Conservation (phyloP, 2,888 invertebrate genomes). For the Xestobium rufovillosum region DNA sequence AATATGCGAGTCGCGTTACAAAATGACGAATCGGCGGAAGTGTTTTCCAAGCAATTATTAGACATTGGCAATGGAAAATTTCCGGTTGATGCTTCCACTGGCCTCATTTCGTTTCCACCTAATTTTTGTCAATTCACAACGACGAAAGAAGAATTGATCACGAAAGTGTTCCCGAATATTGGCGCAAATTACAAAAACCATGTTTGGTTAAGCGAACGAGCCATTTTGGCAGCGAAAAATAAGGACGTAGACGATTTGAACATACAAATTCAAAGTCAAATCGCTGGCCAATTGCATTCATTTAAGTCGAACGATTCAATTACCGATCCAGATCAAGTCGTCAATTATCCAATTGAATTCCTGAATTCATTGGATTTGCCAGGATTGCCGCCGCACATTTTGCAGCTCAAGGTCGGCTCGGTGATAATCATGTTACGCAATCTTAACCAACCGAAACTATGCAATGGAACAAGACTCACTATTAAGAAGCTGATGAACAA, state of each 20-base stretch:
- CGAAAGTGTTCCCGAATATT: slow-evolving; percentile 28
- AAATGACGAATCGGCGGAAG: slow-evolving; percentile 21
- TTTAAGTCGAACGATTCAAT: too few relatives aligned
- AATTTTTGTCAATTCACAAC: slow-evolving; percentile 25
- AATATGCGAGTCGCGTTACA: slow-evolving; percentile 24
- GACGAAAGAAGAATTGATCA: too few relatives aligned
- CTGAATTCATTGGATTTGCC: too few relatives aligned
- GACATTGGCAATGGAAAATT: too few relatives aligned
- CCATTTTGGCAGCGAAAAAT: slow-evolving; percentile 29
- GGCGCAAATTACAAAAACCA: slow-evolving; percentile 25
- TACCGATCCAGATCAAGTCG: too few relatives aligned
- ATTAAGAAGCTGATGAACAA: too few relatives aligned
- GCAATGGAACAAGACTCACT: slow-evolving; percentile 17
- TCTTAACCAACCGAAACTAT: slow-evolving; percentile 17
- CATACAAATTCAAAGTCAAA: slow-evolving; percentile 11
- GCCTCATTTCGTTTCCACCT: slow-evolving; percentile 23
- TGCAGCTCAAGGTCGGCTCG: slow-evolving; percentile 18
- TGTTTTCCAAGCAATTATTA: slow-evolving; percentile 25
- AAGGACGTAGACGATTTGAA: slow-evolving; percentile 23
- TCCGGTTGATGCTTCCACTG: slow-evolving; percentile 22
- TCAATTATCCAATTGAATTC: too few relatives aligned
- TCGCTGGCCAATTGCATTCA: too few relatives aligned
- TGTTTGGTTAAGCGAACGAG: slow-evolving; percentile 25
- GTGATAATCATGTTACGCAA: slow-evolving; percentile 16
- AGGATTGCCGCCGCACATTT: slow-evolving; percentile 19